Conservation (phyloP, 2,888 invertebrate genomes). For the Teleogryllus oceanicus region DNA sequence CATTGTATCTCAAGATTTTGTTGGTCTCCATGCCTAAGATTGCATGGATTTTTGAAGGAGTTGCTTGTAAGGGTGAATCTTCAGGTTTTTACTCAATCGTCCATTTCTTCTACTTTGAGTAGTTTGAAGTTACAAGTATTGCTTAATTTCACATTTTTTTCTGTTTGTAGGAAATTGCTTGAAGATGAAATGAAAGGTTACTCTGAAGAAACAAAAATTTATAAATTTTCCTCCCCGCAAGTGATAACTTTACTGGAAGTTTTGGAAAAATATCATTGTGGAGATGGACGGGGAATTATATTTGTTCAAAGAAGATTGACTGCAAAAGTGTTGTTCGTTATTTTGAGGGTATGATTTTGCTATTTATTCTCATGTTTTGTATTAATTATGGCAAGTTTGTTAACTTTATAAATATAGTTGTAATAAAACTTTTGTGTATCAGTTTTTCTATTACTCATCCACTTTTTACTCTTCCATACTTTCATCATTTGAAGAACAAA, state of each 20-base stretch:
- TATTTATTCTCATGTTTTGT: too few species aligned
- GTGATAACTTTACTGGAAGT: constrained; percentile 59
- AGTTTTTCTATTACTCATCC: background rate
- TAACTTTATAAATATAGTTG: too few species aligned
- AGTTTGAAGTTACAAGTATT: background rate
- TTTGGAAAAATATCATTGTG: constrained; percentile 53
- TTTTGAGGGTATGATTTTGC: constrained; percentile 54
- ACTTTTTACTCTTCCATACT: too few species aligned
- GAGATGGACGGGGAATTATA: constrained; percentile 55
- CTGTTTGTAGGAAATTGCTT: constrained; percentile 49
- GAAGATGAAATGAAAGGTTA: constrained; percentile 50
- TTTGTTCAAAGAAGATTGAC: constrained; percentile 72
- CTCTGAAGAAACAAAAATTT: constrained; percentile 51
- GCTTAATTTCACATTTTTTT: background rate
- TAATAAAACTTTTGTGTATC: background rate
- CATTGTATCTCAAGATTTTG: too few species aligned
- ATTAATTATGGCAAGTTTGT: too few species aligned
- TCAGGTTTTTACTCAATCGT: too few species aligned
- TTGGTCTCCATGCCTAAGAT: too few species aligned
- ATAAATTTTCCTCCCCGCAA: constrained; percentile 62
- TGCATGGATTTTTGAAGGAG: too few species aligned
- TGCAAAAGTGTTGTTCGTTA: constrained; percentile 68
- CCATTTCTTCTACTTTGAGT: too few species aligned
- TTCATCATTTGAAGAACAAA: background rate
- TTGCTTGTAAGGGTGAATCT: too few species aligned